These are phyloP conservation scores for Chanos chanos DNA, from an alignment of 2,797 vertebrate species.

Conservation along the genomic window DNA sequence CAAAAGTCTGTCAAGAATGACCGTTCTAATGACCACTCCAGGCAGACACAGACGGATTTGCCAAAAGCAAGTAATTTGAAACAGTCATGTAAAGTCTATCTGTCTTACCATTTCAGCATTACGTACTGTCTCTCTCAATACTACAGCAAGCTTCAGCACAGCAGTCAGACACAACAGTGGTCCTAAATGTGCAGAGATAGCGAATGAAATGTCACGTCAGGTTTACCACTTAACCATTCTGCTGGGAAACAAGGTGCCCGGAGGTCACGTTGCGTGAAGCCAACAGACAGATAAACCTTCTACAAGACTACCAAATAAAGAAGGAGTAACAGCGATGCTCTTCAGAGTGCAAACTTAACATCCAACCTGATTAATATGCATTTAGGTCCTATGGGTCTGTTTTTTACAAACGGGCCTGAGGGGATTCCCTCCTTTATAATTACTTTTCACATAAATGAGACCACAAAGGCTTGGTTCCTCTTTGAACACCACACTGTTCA, in stretches of 20 bases:
- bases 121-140: neutral
- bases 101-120: too few relatives aligned
- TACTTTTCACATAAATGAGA: slow-evolving; percentile 46
- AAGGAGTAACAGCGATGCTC: slow-evolving; percentile 24
- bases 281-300: too few relatives aligned
- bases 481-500: slow-evolving; percentile 36
- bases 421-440: slow-evolving; percentile 49
- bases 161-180: neutral
- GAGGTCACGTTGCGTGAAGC: slow-evolving; percentile 12
- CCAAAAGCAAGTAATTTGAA: too few relatives aligned
- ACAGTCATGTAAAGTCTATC: neutral
- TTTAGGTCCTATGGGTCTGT: slow-evolving; percentile 45
- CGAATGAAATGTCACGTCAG: slow-evolving; percentile 10
- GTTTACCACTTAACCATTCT: slow-evolving; percentile 16
- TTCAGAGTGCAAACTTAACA: too few relatives aligned
- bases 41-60: too few relatives aligned
- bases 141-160: neutral
- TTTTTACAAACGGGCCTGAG: slow-evolving; percentile 43
- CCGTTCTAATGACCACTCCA: too few relatives aligned
- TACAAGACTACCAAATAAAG: slow-evolving; percentile 2
- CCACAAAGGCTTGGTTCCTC: slow-evolving; percentile 43
- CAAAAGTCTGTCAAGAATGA: too few relatives aligned
- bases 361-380: slow-evolving; percentile 58
- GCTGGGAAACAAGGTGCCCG: slow-evolving; percentile 5
- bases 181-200: neutral